These are phyloP conservation scores for Squalus acanthias DNA, from an alignment of 2,797 vertebrate genomes.

Conservation along the genomic window DNA sequence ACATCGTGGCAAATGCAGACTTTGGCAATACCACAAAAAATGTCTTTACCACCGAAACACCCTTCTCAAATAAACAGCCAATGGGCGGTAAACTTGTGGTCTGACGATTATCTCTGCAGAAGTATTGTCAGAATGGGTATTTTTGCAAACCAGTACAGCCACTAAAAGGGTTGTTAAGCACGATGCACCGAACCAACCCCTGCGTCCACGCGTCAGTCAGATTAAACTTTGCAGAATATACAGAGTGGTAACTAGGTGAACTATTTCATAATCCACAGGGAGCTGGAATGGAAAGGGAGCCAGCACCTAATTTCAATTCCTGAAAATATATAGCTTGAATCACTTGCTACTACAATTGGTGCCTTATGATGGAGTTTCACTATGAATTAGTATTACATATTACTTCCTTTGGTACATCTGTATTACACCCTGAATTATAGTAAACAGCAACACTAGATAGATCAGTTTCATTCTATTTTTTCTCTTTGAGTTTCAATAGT, in stretches of 20 bases:
- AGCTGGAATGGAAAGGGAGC: neutral
- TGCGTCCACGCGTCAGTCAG: neutral
- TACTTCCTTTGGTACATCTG: neutral
- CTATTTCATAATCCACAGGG: neutral
- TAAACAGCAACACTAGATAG: neutral
- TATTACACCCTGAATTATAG: neutral
- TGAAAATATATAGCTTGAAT: neutral
- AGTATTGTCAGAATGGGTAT: neutral
- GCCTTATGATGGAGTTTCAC: neutral
- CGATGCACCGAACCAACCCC: neutral
- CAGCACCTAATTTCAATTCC: neutral
- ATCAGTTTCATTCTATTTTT: slow-evolving; percentile 16
- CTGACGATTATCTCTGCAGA: neutral
- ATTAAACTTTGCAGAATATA: neutral
- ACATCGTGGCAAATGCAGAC: neutral
- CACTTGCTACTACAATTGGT: neutral
- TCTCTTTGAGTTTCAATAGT: neutral
- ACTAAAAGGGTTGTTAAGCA: neutral
- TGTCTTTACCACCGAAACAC: too few relatives aligned
- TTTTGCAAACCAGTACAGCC: neutral
- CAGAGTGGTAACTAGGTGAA: neutral
- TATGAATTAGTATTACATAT: neutral
- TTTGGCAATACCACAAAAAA: neutral
- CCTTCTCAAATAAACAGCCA: neutral
- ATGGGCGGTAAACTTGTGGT: neutral